These are phyloP conservation scores for Pectinophora gossypiella DNA, from an alignment of 1,140 invertebrate species.

Conservation along the genomic window DNA sequence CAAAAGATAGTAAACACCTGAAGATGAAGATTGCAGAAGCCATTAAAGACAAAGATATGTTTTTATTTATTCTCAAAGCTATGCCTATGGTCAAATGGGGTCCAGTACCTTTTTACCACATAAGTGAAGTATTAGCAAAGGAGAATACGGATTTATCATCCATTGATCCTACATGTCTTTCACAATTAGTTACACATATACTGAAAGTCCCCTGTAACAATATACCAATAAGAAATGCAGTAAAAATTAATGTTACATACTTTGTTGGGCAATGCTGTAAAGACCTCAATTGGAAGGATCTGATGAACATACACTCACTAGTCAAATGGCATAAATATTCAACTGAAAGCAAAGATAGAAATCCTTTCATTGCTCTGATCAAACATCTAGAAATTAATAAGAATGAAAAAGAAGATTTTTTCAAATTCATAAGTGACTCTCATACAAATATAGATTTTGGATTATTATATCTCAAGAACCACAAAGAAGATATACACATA, in stretches of 20 bases:
- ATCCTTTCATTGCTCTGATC: constrained; percentile 22
- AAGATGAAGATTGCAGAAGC: constrained; percentile 24
- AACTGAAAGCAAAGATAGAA: constrained; percentile 8
- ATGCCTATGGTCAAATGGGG: constrained; percentile 48
- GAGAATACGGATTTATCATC: constrained; percentile 13
- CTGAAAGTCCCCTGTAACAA: constrained; percentile 53
- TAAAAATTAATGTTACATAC: constrained; percentile 30
- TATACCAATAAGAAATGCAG: constrained; percentile 45
- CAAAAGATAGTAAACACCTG: constrained; percentile 25
- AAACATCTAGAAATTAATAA: constrained; percentile 22
- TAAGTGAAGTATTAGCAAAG: constrained; percentile 33
- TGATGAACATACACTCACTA: constrained; percentile 25
- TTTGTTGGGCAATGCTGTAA: constrained; percentile 40
- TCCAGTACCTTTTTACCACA: constrained; percentile 52
- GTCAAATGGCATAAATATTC: constrained; percentile 1
- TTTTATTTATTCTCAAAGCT: constrained; percentile 34
- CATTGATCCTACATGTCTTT: constrained; percentile 14
- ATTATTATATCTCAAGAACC: constrained; percentile 41
- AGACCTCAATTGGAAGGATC: constrained; percentile 32
- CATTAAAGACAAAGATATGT: constrained; percentile 23
- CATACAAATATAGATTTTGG: constrained; percentile 37
- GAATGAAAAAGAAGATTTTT: constrained; percentile 27
- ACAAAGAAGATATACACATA: constrained; percentile 21
- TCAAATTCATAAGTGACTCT: constrained; percentile 21
- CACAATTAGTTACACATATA: constrained; percentile 31